Conservation (phyloP, 1,140 invertebrate species). For the Proales similis region DNA sequence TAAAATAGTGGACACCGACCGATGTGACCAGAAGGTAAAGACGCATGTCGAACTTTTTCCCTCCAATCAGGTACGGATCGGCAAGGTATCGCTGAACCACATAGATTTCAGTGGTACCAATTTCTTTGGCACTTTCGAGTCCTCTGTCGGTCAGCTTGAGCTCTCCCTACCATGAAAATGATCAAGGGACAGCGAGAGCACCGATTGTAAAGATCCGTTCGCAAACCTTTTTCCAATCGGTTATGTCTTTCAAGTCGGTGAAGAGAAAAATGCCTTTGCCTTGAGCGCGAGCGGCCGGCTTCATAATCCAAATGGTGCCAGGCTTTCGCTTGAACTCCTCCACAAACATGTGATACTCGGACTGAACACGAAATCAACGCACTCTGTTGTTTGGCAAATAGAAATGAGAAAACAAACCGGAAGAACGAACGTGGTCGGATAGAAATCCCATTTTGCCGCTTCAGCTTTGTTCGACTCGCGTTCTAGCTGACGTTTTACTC, state of each 20-base stretch:
- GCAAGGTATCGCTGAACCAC: slow-evolving; percentile 53
- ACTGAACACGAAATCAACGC: slow-evolving; percentile 41
- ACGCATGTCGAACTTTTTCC: slow-evolving; percentile 52
- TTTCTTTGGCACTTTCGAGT: no score
- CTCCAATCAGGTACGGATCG: slow-evolving; percentile 53
- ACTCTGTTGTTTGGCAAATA: background rate
- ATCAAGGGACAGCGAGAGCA: background rate
- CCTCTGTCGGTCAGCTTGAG: slow-evolving; percentile 3
- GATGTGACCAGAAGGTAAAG: slow-evolving; percentile 52
- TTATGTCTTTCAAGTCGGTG: slow-evolving; percentile 55
- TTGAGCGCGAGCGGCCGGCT: slow-evolving; percentile 55
- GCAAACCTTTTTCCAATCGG: slow-evolving; percentile 56
- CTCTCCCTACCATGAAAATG: background rate
- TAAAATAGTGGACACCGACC: slow-evolving; percentile 39
- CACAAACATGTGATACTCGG: slow-evolving; percentile 57
- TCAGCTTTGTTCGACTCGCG: slow-evolving; percentile 48
- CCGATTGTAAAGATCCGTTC: background rate
- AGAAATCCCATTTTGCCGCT: slow-evolving; percentile 51
- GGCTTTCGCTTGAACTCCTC: slow-evolving; percentile 56
- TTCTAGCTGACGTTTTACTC: slow-evolving; percentile 50
- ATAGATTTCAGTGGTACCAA: slow-evolving; percentile 52
- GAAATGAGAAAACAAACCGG: slow-evolving; percentile 46
- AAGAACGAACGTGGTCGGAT: slow-evolving; percentile 55
- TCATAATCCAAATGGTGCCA: slow-evolving; percentile 57
- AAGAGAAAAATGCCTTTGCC: slow-evolving; percentile 57